phyloP scores from a whole-genome alignment of 2,888 invertebrate genomes.

The Clusia tigrina region DNA sequence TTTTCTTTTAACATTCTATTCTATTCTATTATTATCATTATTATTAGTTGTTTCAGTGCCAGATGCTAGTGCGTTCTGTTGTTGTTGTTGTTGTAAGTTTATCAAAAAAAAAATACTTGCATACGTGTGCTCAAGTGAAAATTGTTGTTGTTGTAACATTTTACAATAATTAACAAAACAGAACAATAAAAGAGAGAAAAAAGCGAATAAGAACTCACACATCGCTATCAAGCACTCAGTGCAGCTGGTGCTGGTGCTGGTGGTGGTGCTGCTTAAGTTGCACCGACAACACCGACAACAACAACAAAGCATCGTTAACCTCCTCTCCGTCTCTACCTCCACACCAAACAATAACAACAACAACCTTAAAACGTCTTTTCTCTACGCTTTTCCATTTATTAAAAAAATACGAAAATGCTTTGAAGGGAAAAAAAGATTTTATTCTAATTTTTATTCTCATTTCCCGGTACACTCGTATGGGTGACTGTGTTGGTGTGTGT shows the following conservation, averaged over 20 bases:
- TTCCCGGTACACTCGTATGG: neutral
- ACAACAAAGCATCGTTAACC: neutral
- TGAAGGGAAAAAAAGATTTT: slow-evolving; percentile 3
- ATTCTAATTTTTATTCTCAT: slow-evolving; percentile 10
- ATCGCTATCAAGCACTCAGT: no score
- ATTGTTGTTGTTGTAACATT: slow-evolving; percentile 6
- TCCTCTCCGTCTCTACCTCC: neutral
- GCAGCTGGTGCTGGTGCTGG: neutral
- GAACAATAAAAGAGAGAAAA: neutral
- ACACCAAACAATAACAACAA: neutral
- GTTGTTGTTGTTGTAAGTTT: slow-evolving; percentile 9
- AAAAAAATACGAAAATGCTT: neutral
- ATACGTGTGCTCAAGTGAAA: slow-evolving; percentile 9
- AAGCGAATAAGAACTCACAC: neutral
- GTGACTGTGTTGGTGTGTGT: neutral
- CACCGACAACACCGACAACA: neutral
- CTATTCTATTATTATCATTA: neutral
- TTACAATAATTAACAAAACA: slow-evolving; percentile 11
- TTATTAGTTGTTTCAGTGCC: neutral
- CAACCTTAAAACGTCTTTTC: neutral
- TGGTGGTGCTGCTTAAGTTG: neutral
- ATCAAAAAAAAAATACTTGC: neutral
- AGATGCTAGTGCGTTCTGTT: neutral
- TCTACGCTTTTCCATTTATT: neutral
- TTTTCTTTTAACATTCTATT: neutral